phyloP scores from a whole-genome alignment of 2,888 invertebrate species.

The Brachynemurus nebulosus region DNA sequence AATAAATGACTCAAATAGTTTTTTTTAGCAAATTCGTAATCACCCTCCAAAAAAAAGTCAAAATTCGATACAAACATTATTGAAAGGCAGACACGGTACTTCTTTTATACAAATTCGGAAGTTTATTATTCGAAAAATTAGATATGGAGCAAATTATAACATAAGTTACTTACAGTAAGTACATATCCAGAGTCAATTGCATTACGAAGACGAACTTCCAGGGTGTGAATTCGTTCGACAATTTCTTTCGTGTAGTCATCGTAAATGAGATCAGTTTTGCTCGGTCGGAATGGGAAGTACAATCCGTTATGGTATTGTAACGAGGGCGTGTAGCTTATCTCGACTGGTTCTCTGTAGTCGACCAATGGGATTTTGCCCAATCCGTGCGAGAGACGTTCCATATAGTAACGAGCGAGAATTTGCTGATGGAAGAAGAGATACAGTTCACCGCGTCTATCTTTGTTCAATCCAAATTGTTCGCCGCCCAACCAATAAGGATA shows the following conservation, averaged over 20 bases:
- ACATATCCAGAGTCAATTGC: constrained; percentile 41
- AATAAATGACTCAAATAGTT: too few species aligned
- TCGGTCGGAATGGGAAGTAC: constrained; percentile 47
- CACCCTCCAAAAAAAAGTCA: too few species aligned
- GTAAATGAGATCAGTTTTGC: constrained; percentile 37
- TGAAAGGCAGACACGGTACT: too few species aligned
- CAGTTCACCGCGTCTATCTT: constrained; percentile 47
- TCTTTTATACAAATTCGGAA: too few species aligned
- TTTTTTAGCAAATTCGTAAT: too few species aligned
- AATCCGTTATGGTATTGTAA: constrained; percentile 49
- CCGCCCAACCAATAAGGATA: constrained; percentile 51
- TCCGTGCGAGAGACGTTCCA: constrained; percentile 58
- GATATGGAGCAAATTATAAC: neutral
- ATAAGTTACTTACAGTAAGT: constrained; percentile 16
- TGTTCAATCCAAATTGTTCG: constrained; percentile 34
- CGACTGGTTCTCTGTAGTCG: constrained; percentile 25
- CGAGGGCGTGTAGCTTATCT: constrained; percentile 48
- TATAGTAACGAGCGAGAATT: constrained; percentile 54
- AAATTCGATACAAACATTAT: too few species aligned
- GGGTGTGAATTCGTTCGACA: constrained; percentile 27
- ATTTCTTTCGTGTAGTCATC: constrained; percentile 27
- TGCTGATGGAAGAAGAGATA: constrained; percentile 54
- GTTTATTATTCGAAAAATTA: too few species aligned
- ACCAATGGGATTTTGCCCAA: constrained; percentile 49
- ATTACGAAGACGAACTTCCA: constrained; percentile 41